These are phyloP conservation scores for Lepilemur ruficaudatus DNA, from an alignment of 2,797 vertebrate genomes.

Conservation along the genomic window DNA sequence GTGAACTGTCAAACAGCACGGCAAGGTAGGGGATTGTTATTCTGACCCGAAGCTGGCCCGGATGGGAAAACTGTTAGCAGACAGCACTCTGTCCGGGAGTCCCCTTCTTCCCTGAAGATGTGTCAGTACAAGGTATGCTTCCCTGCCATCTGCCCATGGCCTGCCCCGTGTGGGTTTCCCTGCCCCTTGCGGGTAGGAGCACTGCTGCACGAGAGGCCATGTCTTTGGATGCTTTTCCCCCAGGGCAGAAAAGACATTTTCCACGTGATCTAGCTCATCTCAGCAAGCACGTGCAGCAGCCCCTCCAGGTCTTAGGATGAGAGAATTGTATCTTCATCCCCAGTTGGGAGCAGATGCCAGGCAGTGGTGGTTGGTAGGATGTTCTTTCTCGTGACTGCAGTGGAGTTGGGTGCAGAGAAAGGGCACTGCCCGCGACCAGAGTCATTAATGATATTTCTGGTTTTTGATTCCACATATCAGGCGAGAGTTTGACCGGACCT, in stretches of 20 bases:
- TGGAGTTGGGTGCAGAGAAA: neutral
- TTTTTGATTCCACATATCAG: neutral
- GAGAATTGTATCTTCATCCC: neutral
- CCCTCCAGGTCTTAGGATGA: neutral
- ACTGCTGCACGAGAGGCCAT: neutral
- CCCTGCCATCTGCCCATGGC: neutral
- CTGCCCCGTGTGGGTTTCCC: neutral
- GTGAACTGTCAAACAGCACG: slow-evolving; percentile 6
- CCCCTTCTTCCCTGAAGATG: neutral
- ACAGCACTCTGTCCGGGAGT: neutral
- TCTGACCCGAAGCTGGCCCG: neutral
- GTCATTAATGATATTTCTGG: neutral
- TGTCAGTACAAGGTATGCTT: neutral
- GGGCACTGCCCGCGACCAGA: neutral
- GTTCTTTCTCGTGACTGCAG: neutral
- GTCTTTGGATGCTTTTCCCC: neutral
- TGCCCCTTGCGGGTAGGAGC: neutral
- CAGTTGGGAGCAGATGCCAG: neutral
- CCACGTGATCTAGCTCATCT: neutral
- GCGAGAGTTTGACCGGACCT: neutral
- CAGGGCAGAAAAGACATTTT: neutral
- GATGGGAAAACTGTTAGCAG: neutral
- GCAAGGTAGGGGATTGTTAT: neutral
- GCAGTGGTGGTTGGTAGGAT: too few species aligned
- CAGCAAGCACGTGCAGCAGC: neutral